Evolutionary conservation across 2,888 invertebrate genomes (phyloP).

Genomic region (Fissipunctia ypsillon): DNA sequence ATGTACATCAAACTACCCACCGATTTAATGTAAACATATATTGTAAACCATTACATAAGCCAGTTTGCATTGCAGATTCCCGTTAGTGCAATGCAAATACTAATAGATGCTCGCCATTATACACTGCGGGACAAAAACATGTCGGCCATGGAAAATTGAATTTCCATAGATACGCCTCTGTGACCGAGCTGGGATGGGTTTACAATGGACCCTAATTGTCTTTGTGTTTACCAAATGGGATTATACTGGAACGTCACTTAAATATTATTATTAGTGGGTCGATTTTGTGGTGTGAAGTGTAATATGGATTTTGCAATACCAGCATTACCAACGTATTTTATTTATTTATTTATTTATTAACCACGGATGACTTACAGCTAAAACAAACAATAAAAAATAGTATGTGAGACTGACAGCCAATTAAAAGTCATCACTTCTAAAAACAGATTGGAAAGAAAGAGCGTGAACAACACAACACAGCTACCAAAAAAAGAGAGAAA

Average conservation of each 20-base stretch:
- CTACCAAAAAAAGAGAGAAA: no score
- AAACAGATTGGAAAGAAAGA: no score
- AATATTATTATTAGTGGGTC: slow-evolving; percentile 48
- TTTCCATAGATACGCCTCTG: slow-evolving; percentile 82
- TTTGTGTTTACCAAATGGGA: slow-evolving; percentile 60
- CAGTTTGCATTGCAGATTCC: slow-evolving; percentile 88
- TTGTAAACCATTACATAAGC: slow-evolving; percentile 76
- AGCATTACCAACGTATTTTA: no score
- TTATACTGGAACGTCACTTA: slow-evolving; percentile 47
- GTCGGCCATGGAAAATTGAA: slow-evolving; percentile 81
- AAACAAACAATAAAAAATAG: no score
- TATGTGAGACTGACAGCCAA: no score
- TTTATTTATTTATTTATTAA: no score
- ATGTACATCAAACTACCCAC: not conserved
- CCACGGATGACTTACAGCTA: no score
- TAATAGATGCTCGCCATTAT: slow-evolving; percentile 79
- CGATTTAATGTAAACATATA: slow-evolving; percentile 47
- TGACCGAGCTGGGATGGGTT: slow-evolving; percentile 55
- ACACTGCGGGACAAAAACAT: slow-evolving; percentile 80
- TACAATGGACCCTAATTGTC: slow-evolving; percentile 66
- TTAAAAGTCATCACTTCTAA: no score
- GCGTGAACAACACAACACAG: no score
- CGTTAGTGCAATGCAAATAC: slow-evolving; percentile 85
- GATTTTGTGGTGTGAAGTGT: slow-evolving; percentile 37
- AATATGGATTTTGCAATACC: slow-evolving; percentile 10